Percentiles rank a stretch among this genome's conserved stretches.
Evolutionary conservation across 2,113 vertebrate species (phyloP).

Genomic region (Phalacrocorax carbo): DNA sequence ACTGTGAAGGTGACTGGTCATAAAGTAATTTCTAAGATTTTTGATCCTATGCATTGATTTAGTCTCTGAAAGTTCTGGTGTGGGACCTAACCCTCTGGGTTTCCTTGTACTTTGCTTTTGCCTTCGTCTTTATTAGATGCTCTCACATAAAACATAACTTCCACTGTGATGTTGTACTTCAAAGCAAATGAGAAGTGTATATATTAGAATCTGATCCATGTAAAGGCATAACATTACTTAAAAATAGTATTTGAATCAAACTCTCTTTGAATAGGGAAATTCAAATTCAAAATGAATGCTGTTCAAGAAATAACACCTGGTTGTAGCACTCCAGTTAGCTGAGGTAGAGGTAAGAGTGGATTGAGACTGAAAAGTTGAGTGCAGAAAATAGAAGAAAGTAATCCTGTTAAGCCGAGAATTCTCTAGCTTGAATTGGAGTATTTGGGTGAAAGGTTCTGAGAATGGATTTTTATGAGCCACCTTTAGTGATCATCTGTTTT

Average conservation of each 20-base stretch:
- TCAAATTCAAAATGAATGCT: no score
- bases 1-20: background rate
- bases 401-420: background rate
- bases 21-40: background rate
- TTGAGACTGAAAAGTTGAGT: background rate
- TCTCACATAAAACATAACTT: background rate
- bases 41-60: background rate
- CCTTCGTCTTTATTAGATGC: background rate
- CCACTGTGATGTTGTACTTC: background rate
- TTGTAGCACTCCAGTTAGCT: background rate
- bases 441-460: background rate
- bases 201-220: background rate
- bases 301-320: background rate
- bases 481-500: background rate
- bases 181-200: background rate
- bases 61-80: background rate
- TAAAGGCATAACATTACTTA: background rate
- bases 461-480: background rate
- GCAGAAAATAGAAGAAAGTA: background rate
- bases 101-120: background rate
- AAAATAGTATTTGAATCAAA: background rate
- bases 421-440: background rate
- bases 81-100: background rate
- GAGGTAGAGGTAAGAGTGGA: background rate
- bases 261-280: background rate